Evolutionary conservation across 1,140 invertebrate species (phyloP), one percentile per base, ranked within the genome.

Genomic region (Chionoecetes opilio): DNA sequence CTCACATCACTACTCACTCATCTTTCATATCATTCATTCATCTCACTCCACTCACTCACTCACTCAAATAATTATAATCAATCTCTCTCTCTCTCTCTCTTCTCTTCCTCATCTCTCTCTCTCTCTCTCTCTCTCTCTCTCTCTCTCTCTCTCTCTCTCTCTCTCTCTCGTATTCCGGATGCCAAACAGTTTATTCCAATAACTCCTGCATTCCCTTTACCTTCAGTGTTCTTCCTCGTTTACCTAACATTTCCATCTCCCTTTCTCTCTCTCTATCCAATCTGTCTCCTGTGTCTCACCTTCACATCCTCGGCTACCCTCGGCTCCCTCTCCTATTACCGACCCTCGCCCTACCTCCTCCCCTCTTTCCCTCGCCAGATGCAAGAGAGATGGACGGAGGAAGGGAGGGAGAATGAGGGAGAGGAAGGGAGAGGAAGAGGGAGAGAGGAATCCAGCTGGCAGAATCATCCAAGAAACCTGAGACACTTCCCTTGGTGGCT

Each of bases 241-340:
- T 53, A 53, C 11, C 46, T 17, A 53, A 53, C 46, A 53, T 53
- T 53, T 53, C 46, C 46, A 14, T 53, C 63, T 21, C 53, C 63
- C 63, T 75, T 75, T 75, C 63, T 75, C 63, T 75, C n/a, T 75
- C 63, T 75, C n/a, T 75, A 75, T 75, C 63, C 63, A 75, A 75
- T 75, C 63, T 75, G n/a, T 75, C 63, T 75, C 63, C 63, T 75
- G 21, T n/a, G 63, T n/a, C 63, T 75, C 63, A 75, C 63, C 63
- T 75, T 75, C 63, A 9, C 63, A 75, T 75, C 63, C 63, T 75
- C 63, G 21, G 11, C n/a, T n/a, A n/a, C n/a, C 41, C 41, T 5
- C 41, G 21, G 11, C n/a, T n/a, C 63, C 63, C 63, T 75, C 63
- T 75, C 63, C 63, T 75, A 11, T 75, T 75, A 75, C 63, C 11